Evolutionary conservation across 2,797 vertebrate genomes (phyloP).

Genomic region (Rhabdomys pumilio): DNA sequence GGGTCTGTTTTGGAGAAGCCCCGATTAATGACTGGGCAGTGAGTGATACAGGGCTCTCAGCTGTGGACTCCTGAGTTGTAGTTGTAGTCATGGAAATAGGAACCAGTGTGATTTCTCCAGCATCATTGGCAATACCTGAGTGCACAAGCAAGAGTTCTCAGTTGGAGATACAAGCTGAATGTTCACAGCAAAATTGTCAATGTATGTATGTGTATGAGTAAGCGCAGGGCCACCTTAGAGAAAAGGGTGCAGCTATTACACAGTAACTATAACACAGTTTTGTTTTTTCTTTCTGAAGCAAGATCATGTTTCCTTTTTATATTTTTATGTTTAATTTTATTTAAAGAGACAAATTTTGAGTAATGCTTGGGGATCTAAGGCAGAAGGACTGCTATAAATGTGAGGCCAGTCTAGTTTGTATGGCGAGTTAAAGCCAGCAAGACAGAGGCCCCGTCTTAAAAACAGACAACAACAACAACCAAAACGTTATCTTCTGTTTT

Average conservation of each 20-base stretch:
- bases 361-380: neutral
- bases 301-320: slow-evolving; percentile 33
- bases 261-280: slow-evolving; percentile 28
- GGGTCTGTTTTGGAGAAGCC: slow-evolving; percentile 89
- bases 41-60: slow-evolving; percentile 87
- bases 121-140: slow-evolving; percentile 91
- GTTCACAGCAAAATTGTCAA: slow-evolving; percentile 45
- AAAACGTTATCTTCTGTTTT: neutral
- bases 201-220: neutral
- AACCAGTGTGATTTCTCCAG: slow-evolving; percentile 92
- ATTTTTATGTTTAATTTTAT: slow-evolving; percentile 24
- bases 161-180: slow-evolving; percentile 58
- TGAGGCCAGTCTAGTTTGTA: neutral
- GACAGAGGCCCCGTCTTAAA: neutral
- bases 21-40: slow-evolving; percentile 93
- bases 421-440: neutral
- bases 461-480: neutral
- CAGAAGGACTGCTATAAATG: neutral
- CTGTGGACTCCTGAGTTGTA: slow-evolving; percentile 83
- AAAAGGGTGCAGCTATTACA: slow-evolving; percentile 26
- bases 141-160: slow-evolving; percentile 66
- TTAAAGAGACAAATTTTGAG: slow-evolving; percentile 26
- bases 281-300: slow-evolving; percentile 59
- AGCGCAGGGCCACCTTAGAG: neutral
- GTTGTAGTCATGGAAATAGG: slow-evolving; percentile 89